Base-by-base conservation (phyloP, 2,113 vertebrate genomes). In the Aptenodytes patagonicus region DNA sequence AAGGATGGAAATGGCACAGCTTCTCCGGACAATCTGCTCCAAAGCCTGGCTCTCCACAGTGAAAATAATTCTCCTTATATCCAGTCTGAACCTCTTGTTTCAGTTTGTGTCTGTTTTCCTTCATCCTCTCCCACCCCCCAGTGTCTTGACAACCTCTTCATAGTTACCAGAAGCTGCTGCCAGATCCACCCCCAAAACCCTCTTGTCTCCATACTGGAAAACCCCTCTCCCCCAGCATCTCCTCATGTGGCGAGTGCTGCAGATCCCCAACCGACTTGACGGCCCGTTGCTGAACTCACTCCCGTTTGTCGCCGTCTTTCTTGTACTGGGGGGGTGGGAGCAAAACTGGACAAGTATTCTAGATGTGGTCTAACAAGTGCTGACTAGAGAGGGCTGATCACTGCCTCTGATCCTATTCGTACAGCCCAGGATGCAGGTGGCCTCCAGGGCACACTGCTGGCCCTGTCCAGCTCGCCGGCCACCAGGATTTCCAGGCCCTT, bases 181-280 rank as follows among this genome's bases (percentile, higher is more conserved):
- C 64, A 93, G 69, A 78, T 29, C 31, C 28, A 44, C 2, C 16
- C 47, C 49, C 40, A 57, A 80, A 76, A 6, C 6, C 20, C 14
- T 47, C 29, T 19, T 13, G 17, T 29, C 49, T 84, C 40, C 18
- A 18, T 18, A 31, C 17, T 28, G 28, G 61, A 86, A 91, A 86
- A 54, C 5, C 17, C 38, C 52, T 80, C 61, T 73, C 4, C 1
- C 26, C 34, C 70, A 61, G 70, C 13, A 9, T 0, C 55, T 13
- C 34, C 75, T n/a, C 34, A 6, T 0, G 2, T 4, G 9, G 22
- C 2, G 1, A 61, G 60, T 7, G 40, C 75, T 90, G 65, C 38
- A 70, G 46, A 29, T 75, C 34, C 64, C 25, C n/a, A 1, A 0
- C 7, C 1, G 0, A 34, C 12, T 1, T 7, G 2, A n/a, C 0